Conservation (phyloP, 2,888 invertebrate genomes). For the Agapetus fuscipes region DNA sequence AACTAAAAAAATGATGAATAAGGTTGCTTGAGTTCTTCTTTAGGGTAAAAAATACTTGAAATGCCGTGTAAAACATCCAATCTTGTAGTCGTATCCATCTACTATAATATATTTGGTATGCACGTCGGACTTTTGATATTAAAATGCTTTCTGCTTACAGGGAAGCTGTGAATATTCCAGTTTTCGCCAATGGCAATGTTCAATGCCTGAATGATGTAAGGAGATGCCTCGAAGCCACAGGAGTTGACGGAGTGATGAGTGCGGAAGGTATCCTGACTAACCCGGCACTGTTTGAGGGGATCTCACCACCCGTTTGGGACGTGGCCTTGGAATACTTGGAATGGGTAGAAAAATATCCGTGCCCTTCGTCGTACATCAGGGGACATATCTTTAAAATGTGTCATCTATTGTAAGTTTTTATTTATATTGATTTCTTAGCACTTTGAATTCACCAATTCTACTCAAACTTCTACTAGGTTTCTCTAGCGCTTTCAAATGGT, state of each 20-base stretch:
- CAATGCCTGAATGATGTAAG: slow-evolving; percentile 81
- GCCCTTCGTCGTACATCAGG: slow-evolving; percentile 80
- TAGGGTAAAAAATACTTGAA: too few species aligned
- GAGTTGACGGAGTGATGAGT: slow-evolving; percentile 81
- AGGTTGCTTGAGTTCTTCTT: too few species aligned
- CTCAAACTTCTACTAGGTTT: too few species aligned
- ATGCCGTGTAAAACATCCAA: too few species aligned
- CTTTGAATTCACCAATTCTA: slow-evolving; percentile 7
- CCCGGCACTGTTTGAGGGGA: slow-evolving; percentile 80
- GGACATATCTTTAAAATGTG: slow-evolving; percentile 96
- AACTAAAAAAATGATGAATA: too few species aligned
- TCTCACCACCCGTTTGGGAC: slow-evolving; percentile 77
- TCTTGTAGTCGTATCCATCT: too few species aligned
- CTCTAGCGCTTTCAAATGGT: neutral
- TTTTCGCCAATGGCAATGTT: slow-evolving; percentile 97
- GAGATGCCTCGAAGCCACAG: slow-evolving; percentile 75
- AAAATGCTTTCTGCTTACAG: slow-evolving; percentile 35
- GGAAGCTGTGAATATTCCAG: slow-evolving; percentile 78
- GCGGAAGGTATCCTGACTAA: slow-evolving; percentile 97
- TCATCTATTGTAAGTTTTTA: slow-evolving; percentile 72
- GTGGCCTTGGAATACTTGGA: slow-evolving; percentile 83
- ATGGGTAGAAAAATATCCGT: slow-evolving; percentile 71
- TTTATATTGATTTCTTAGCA: slow-evolving; percentile 3
- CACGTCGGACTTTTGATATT: too few species aligned
- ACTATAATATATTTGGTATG: too few species aligned